Percentiles rank a stretch among this genome's conserved stretches.
phyloP scores from a whole-genome alignment of 2,888 invertebrate species.

The Dioctria linearis region DNA sequence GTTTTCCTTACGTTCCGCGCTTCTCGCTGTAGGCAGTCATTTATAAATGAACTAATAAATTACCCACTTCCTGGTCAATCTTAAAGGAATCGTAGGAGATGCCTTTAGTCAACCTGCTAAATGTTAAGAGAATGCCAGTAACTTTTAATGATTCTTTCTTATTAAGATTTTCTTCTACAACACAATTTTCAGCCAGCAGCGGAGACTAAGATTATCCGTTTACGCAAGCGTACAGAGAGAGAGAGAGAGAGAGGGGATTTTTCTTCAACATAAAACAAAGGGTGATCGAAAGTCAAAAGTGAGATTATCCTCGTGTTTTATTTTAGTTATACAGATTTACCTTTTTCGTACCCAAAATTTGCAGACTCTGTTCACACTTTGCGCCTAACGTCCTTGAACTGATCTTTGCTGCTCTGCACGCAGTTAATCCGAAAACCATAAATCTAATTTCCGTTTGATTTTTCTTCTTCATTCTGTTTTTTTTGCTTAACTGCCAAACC shows the following conservation, averaged over 20 bases:
- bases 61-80: constrained; percentile 54
- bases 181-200: too few relatives aligned
- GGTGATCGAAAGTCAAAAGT: too few relatives aligned
- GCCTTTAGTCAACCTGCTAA: not conserved
- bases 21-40: constrained; percentile 45
- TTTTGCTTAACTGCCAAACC: not conserved
- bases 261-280: too few relatives aligned
- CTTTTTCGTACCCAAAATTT: too few relatives aligned
- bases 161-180: not conserved
- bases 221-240: too few relatives aligned
- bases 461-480: not conserved
- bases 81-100: not conserved
- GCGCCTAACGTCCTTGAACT: not conserved
- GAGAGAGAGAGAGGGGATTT: too few relatives aligned
- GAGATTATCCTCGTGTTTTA: too few relatives aligned
- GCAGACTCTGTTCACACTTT: not conserved
- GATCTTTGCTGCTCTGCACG: not conserved
- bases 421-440: not conserved
- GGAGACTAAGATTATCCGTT: too few relatives aligned
- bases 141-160: constrained; percentile 2
- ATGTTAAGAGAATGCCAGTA: not conserved
- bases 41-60: constrained; percentile 56
- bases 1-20: not conserved
- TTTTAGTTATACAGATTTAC: too few relatives aligned
- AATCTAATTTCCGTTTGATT: not conserved